phyloP scores from a whole-genome alignment of 2,113 vertebrate species.

The Melanostigma gelatinosum region DNA sequence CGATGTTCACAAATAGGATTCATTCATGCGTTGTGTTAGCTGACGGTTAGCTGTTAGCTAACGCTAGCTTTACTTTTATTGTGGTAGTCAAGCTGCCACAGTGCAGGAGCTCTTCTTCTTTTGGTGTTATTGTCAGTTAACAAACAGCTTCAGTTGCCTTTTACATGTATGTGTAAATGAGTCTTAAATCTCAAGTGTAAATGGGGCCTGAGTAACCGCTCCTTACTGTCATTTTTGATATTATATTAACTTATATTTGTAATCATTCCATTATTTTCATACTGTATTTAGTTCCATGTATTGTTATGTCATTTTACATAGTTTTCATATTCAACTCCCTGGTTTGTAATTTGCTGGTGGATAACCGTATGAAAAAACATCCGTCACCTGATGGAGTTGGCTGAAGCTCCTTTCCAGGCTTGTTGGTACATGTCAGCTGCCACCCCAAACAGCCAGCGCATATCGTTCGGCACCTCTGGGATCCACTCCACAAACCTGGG shows the following conservation, averaged over 20 bases:
- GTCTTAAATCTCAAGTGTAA: not conserved
- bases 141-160: too few relatives aligned
- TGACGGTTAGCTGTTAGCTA: too few relatives aligned
- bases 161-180: too few relatives aligned
- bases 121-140: too few relatives aligned
- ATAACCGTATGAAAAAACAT: not conserved
- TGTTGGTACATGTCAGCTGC: conserved; percentile 83
- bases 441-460: conserved; percentile 86
- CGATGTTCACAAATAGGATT: too few relatives aligned
- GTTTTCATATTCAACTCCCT: not conserved
- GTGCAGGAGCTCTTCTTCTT: too few relatives aligned
- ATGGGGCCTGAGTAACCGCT: not conserved
- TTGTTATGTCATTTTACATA: not conserved
- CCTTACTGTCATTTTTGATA: not conserved
- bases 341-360: not conserved
- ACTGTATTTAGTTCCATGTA: not conserved
- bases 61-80: too few relatives aligned
- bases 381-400: conserved; percentile 53
- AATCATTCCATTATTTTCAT: not conserved
- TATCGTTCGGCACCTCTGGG: conserved; percentile 88
- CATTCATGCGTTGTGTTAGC: too few relatives aligned
- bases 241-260: not conserved
- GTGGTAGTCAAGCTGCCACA: too few relatives aligned
- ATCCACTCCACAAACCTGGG: conserved; percentile 90
- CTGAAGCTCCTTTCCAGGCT: conserved; percentile 69